Evolutionary conservation across 1,140 invertebrate genomes (phyloP).

Genomic region (Elymnias hypermnestra): DNA sequence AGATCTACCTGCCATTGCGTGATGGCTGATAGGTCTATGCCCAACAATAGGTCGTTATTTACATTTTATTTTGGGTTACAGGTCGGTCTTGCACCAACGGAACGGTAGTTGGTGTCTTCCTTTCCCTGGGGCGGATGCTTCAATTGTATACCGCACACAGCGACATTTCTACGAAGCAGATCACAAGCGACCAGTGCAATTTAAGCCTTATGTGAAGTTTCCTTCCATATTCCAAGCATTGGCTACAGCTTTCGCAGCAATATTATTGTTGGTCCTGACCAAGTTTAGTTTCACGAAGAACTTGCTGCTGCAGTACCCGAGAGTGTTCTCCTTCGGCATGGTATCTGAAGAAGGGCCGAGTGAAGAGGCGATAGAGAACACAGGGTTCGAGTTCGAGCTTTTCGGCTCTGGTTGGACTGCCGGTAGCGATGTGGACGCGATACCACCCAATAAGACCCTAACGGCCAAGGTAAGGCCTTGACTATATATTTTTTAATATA

Average conservation of each 20-base stretch:
- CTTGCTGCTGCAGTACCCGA: slow-evolving; percentile 79
- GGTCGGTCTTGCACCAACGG: slow-evolving; percentile 79
- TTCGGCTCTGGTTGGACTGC: slow-evolving; percentile 87
- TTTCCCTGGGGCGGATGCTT: slow-evolving; percentile 89
- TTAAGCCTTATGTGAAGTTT: slow-evolving; percentile 78
- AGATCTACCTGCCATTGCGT: too few relatives aligned
- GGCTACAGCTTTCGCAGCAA: slow-evolving; percentile 73
- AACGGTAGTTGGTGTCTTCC: slow-evolving; percentile 82
- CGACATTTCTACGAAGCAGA: slow-evolving; percentile 82
- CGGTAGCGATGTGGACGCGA: slow-evolving; percentile 77
- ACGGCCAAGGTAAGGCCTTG: slow-evolving; percentile 76
- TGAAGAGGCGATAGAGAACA: slow-evolving; percentile 78
- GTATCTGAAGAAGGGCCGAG: slow-evolving; percentile 80
- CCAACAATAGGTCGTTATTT: too few relatives aligned
- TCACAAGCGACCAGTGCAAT: slow-evolving; percentile 81
- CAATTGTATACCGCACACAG: slow-evolving; percentile 87
- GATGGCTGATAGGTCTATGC: too few relatives aligned
- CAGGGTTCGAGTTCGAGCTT: slow-evolving; percentile 82
- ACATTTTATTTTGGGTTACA: slow-evolving; percentile 34
- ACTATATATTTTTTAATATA: not conserved
- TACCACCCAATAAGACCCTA: slow-evolving; percentile 81
- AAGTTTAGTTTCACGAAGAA: slow-evolving; percentile 80
- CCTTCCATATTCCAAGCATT: slow-evolving; percentile 65
- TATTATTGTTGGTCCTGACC: slow-evolving; percentile 80
- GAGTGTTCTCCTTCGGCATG: slow-evolving; percentile 69